These are phyloP conservation scores for Plestiodon gilberti DNA, from an alignment of 2,113 vertebrate genomes.

Conservation along the genomic window DNA sequence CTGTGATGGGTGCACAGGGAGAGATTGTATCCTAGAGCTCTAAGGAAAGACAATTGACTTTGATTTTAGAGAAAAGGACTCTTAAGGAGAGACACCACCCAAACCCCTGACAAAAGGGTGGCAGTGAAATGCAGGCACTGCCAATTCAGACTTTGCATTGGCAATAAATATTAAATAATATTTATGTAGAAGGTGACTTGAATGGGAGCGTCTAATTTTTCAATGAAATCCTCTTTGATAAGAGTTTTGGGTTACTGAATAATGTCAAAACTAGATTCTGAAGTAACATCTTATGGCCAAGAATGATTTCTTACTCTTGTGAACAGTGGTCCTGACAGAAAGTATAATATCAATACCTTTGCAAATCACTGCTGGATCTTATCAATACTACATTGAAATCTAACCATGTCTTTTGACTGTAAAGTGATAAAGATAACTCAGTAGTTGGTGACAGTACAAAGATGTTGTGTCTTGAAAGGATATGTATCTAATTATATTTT, in stretches of 20 bases:
- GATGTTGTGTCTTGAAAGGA: not conserved
- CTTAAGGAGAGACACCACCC: not conserved
- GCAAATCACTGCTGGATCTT: not conserved
- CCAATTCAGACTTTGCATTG: no score
- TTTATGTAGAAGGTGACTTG: not conserved
- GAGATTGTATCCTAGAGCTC: not conserved
- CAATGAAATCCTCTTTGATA: not conserved
- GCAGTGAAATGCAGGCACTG: no score
- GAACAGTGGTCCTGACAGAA: not conserved
- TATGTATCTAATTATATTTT: not conserved
- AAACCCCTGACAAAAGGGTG: not conserved
- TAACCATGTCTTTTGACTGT: not conserved
- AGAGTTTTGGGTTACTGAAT: not conserved
- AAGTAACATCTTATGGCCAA: not conserved
- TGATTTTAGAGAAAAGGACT: not conserved
- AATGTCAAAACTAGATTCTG: not conserved
- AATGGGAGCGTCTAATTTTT: not conserved
- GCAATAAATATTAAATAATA: no score
- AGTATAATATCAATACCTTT: not conserved
- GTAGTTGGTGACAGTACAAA: not conserved
- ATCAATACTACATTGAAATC: not conserved
- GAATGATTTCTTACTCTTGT: not conserved
- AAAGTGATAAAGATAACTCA: not conserved
- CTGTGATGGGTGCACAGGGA: not conserved
- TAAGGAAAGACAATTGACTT: not conserved